Evolutionary conservation across 2,888 invertebrate genomes (phyloP), one percentile per base, ranked within the genome.

Genomic region (Oscheius sp.): DNA sequence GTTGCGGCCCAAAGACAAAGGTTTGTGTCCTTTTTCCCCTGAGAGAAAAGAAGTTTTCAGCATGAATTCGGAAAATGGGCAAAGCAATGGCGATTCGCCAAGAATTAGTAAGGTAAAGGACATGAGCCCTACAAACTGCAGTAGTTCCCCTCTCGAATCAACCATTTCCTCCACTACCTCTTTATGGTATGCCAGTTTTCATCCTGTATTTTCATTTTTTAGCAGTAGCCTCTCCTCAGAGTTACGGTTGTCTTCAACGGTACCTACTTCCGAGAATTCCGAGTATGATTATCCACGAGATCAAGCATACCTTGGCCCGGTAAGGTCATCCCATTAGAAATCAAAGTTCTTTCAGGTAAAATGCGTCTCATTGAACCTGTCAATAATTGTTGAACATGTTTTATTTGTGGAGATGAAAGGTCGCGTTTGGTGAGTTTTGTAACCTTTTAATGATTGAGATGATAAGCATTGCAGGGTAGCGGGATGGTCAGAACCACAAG

Each of bases 401-500:
- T 35, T 70, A 5, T 59, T 70, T 46, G 70, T 59, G 2, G 70
- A 59, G n/a, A 53, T 59, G 7, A 45, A 49, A 23, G 41, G 41
- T 13, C 12, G 70, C 18, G 35, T 70, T 25, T 70, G 70, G 69
- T 69, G 23, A 29, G 23, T 27, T 55, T 2, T 43, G 43, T 3
- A 64, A 46, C 25, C 16, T 23, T 52, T 46, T 29, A 35, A 9
- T 35, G 35, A 35, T 35, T 35, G 1, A 13, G 49, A 49, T 23
- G 46, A 21, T 45, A 9, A 9, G 25, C 6, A 2, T 12, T 18
- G n/a, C 25, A 66, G 66, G 69, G 69, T 69, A 12, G 69, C 55
- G 12, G 69, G 69, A n/a, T 69, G 69, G 69, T 55, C 69, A 13
- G 69, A 69, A 12, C 18, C 41, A 6, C 69, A 69, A 21, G 69